These are phyloP conservation scores for Autographa pulchrina DNA, from an alignment of 2,888 invertebrate species.

Conservation along the genomic window DNA sequence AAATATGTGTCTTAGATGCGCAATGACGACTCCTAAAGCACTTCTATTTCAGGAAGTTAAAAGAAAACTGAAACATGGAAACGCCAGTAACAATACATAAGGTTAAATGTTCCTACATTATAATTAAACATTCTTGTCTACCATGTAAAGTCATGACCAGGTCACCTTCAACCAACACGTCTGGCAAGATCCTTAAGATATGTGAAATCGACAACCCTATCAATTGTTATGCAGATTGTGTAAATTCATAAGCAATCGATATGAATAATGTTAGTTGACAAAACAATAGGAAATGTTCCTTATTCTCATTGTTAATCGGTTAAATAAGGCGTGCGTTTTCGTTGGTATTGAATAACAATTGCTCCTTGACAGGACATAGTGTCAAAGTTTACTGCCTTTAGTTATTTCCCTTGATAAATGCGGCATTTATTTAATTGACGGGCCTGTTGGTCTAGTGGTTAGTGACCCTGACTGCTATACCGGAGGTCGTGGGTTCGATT, in stretches of 20 bases:
- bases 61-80: no score
- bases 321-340: conserved; percentile 11
- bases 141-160: background rate
- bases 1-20: no score
- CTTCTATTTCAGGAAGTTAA: no score
- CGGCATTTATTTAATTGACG: background rate
- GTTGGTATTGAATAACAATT: conserved; percentile 5
- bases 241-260: conserved; percentile 45
- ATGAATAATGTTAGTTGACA: conserved; percentile 49
- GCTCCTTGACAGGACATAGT: background rate
- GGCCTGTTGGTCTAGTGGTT: no score
- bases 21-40: no score
- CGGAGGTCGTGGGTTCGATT: no score
- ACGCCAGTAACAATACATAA: no score
- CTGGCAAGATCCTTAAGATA: background rate
- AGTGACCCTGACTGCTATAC: no score
- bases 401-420: background rate
- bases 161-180: background rate
- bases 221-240: conserved; percentile 52
- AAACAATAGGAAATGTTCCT: conserved; percentile 41
- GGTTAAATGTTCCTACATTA: no score
- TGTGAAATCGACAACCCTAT: conserved; percentile 39
- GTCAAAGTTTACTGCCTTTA: background rate
- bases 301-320: conserved; percentile 15
- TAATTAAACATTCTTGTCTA: background rate